Evolutionary conservation across 2,113 vertebrate genomes (phyloP), one percentile per base, ranked within the genome.

Genomic region (Trochalopteron elliotii): DNA sequence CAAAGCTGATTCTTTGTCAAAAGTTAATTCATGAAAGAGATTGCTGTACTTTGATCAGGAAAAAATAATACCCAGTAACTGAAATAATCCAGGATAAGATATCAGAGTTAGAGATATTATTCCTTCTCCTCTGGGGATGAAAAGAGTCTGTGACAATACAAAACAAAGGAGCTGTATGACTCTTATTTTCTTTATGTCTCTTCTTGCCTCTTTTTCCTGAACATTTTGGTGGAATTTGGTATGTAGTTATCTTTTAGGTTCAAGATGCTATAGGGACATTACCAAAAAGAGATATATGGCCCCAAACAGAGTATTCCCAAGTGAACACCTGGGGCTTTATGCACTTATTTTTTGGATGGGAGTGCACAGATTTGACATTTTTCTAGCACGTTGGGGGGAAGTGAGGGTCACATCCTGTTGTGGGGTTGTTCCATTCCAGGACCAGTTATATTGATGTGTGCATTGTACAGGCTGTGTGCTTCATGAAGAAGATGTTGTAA

Each of bases 361-460:
- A 1, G 6, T 44, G 20, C 2, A 16, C 1, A 55, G 33, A 42
- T 39, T 21, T 63, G 52, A 80, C 15, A 5, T 15, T 39, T 40
- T n/a, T 55, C 37, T 24, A 55, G 19, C 19, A 33, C 65, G 3
- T 8, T 61, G 19, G 6, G 3, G 4, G 2, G 12, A 50, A 31
- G 10, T 15, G 44, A 86, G n/a, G 44, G 30, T 55, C 19, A 44
- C 2, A 2, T 70, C 15, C n/a, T 2, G 0, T 33, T 37, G 16
- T 56, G 37, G 35, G 39, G 21, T 15, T 59, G 30, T 30, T 84
- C 27, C 20, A 7, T 27, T 56, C 35, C 44, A 82, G 30, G 14
- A 67, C 19, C 0, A 4, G 23, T n/a, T 20, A 53, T 21, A 21
- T 1, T 76, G 50, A 16, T 49, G 5, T 35, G 8, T 53, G n/a